Base-by-base conservation (phyloP, 2,888 invertebrate genomes). In the Nemoura dubitans region DNA sequence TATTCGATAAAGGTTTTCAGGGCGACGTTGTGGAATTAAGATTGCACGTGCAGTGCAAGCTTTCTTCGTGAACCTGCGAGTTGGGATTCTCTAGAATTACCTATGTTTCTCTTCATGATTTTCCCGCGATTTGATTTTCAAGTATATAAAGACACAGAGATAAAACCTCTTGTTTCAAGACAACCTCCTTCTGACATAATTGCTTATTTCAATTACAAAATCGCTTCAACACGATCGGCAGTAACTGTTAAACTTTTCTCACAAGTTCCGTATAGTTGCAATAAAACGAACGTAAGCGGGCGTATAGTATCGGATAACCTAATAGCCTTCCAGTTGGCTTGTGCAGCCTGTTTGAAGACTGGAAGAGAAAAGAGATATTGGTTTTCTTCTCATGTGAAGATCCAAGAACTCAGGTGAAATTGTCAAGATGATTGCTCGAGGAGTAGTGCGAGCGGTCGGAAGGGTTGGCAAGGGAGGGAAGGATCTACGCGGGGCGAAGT, bases 311-410 rank as follows among this genome's bases (percentile, higher is more conserved):
- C 59, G 59, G 59, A 59, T 59, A 59, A 59, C 59, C 59, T 59
- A 59, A 59, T 59, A 59, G 59, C 59, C 81, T 81, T 29, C 81
- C 29, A 81, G 81, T 43, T 36, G 36, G 36, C 42, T 83, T 42
- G 43, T 83, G 43, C 42, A 42, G 42, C 26, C 36, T 36, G 83
- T 83, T 83, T 83, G 42, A 43, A 7, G 59, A 30, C 83, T 28
- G 25, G 59, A 28, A n/a, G 59, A 28, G 77, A 27, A 78, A 78
- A 78, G 28, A 77, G 85, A 83, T 86, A 80, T 83, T 76, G 86
- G 85, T 78, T 78, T 85, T 84, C 86, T 80, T 83, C 84, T 83
- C 77, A 59, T 78, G 76, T 29, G 28, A 59, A 82, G 83, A 42
- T 59, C 43, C 43, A 27, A 85, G 83, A 30, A 36, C 85, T 25